phyloP scores from a whole-genome alignment of 2,797 vertebrate genomes.

The Notolabrus celidotus region DNA sequence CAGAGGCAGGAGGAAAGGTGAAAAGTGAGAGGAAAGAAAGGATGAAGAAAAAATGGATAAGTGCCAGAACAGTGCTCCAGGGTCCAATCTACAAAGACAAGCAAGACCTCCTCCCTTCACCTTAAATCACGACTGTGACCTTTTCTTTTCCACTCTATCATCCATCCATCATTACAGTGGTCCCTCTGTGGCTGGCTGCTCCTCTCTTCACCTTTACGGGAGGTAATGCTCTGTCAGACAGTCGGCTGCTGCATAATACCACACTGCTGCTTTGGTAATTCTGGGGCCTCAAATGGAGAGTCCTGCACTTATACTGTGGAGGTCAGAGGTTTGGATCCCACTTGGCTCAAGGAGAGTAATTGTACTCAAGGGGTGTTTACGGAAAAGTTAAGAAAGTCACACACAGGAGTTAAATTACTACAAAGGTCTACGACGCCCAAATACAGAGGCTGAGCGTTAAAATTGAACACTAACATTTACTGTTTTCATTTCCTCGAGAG shows the following conservation, averaged over 20 bases:
- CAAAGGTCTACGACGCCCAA: not conserved
- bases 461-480: no score
- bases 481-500: no score
- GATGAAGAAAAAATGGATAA: constrained; percentile 9
- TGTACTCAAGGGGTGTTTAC: not conserved
- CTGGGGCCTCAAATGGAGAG: not conserved
- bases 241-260: constrained; percentile 29
- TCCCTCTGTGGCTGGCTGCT: constrained; percentile 61
- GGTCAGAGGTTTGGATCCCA: constrained; percentile 26
- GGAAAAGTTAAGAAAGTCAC: not conserved
- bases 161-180: constrained; percentile 71
- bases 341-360: constrained; percentile 17
- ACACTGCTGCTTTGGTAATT: constrained; percentile 14
- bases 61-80: constrained; percentile 50
- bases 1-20: not conserved
- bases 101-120: constrained; percentile 66
- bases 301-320: constrained; percentile 7
- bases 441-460: not conserved
- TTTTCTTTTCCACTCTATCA: constrained; percentile 76
- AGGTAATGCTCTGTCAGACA: constrained; percentile 43
- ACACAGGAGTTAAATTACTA: not conserved
- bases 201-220: constrained; percentile 56
- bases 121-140: constrained; percentile 77
- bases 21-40: constrained; percentile 6
- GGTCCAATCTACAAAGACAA: constrained; percentile 79